Conservation (phyloP, 2,888 invertebrate genomes). For the Cryptus viduatorius region DNA sequence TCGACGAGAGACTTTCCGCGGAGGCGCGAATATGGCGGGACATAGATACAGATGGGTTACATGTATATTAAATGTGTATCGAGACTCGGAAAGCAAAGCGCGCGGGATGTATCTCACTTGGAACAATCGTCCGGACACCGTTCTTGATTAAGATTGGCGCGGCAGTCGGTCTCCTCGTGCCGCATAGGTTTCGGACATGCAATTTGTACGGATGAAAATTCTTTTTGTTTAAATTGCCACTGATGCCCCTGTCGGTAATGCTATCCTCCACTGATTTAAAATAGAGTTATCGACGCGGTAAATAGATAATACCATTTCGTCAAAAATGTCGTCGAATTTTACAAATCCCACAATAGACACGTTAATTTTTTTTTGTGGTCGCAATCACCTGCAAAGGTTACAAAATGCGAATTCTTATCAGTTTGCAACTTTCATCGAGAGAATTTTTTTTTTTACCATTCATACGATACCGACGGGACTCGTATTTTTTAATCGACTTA, state of each 20-base stretch:
- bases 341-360: too few species aligned
- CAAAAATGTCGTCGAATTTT: not conserved
- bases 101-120: not conserved
- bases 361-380: too few species aligned
- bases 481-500: not conserved
- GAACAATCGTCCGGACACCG: constrained; percentile 2
- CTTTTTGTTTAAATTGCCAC: not conserved
- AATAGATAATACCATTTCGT: not conserved
- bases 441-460: too few species aligned
- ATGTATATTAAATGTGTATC: not conserved
- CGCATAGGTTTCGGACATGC: not conserved
- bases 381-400: too few species aligned
- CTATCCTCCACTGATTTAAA: not conserved
- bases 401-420: too few species aligned
- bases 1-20: constrained; percentile 7
- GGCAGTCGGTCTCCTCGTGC: not conserved
- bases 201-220: not conserved
- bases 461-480: too few species aligned
- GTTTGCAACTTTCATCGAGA: too few species aligned
- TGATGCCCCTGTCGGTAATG: not conserved
- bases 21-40: not conserved
- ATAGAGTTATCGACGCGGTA: not conserved
- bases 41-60: not conserved
- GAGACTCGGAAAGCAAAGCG: not conserved
- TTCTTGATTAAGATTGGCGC: constrained; percentile 1